phyloP scores from a whole-genome alignment of 2,113 vertebrate genomes.

The Cheilinus undulatus region DNA sequence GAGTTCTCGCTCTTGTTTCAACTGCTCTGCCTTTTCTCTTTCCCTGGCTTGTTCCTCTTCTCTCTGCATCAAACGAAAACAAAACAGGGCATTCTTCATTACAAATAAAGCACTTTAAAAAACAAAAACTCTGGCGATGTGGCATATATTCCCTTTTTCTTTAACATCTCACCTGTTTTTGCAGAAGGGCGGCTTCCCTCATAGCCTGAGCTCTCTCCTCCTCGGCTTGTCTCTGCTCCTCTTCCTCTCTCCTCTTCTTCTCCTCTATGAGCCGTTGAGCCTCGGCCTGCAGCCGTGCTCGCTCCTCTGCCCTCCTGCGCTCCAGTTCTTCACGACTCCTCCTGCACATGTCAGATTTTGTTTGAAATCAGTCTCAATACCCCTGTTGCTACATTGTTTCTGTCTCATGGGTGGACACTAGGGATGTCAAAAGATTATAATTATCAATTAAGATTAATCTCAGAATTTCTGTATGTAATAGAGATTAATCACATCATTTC shows the following conservation, averaged over 20 bases:
- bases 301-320: slow-evolving; percentile 87
- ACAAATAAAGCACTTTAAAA: too few species aligned
- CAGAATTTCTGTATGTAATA: too few species aligned
- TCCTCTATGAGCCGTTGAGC: slow-evolving; percentile 84
- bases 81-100: too few species aligned
- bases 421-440: too few species aligned
- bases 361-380: too few species aligned
- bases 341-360: slow-evolving; percentile 66
- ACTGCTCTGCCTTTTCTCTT: slow-evolving; percentile 83
- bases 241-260: slow-evolving; percentile 81
- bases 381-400: too few species aligned
- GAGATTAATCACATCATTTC: too few species aligned
- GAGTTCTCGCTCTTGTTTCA: slow-evolving; percentile 88
- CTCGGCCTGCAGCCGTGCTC: slow-evolving; percentile 84
- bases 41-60: slow-evolving; percentile 89
- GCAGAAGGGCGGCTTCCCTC: slow-evolving; percentile 86
- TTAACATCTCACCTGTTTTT: slow-evolving; percentile 86
- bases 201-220: slow-evolving; percentile 87
- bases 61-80: slow-evolving; percentile 61
- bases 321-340: slow-evolving; percentile 87
- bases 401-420: too few species aligned
- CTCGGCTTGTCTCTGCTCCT: slow-evolving; percentile 84
- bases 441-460: too few species aligned
- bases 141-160: too few species aligned
- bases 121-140: too few species aligned